Percentiles rank a stretch among this genome's conserved stretches.
Evolutionary conservation across 2,888 invertebrate genomes (phyloP).

Genomic region (Leucoma salicis): DNA sequence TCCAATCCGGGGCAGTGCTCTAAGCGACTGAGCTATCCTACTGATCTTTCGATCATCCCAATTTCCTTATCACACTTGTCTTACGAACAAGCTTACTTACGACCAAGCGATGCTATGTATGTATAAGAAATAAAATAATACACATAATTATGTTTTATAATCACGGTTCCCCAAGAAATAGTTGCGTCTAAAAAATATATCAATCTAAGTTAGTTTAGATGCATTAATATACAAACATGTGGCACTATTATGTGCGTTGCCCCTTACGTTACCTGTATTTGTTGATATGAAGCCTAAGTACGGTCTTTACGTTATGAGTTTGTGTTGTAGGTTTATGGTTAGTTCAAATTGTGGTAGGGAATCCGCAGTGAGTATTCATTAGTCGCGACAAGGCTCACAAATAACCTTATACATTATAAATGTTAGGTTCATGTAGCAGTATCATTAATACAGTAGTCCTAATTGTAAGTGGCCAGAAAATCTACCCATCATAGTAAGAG

Average conservation of each 20-base stretch:
- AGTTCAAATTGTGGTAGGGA: slow-evolving; percentile 17
- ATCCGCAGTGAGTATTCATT: slow-evolving; percentile 36
- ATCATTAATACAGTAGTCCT: slow-evolving; percentile 13
- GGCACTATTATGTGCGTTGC: background rate
- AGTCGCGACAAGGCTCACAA: slow-evolving; percentile 38
- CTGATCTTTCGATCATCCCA: too few relatives aligned
- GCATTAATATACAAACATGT: too few relatives aligned
- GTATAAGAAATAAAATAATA: too few relatives aligned
- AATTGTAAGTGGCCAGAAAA: slow-evolving; percentile 15
- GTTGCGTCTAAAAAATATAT: too few relatives aligned
- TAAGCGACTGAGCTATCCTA: too few relatives aligned
- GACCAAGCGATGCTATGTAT: too few relatives aligned
- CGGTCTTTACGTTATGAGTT: slow-evolving; percentile 11
- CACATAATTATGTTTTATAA: too few relatives aligned
- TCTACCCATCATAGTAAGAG: background rate
- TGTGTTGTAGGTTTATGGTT: slow-evolving; percentile 6
- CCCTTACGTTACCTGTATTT: slow-evolving; percentile 5
- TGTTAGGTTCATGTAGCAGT: slow-evolving; percentile 17
- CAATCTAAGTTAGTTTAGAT: too few relatives aligned
- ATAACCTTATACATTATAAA: slow-evolving; percentile 48
- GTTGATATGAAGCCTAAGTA: slow-evolving; percentile 12
- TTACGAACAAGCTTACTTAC: too few relatives aligned
- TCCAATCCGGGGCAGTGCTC: too few relatives aligned
- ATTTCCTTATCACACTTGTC: too few relatives aligned
- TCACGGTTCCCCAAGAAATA: too few relatives aligned